phyloP scores from a whole-genome alignment of 2,888 invertebrate genomes.

The Drosophila setosimentum region DNA sequence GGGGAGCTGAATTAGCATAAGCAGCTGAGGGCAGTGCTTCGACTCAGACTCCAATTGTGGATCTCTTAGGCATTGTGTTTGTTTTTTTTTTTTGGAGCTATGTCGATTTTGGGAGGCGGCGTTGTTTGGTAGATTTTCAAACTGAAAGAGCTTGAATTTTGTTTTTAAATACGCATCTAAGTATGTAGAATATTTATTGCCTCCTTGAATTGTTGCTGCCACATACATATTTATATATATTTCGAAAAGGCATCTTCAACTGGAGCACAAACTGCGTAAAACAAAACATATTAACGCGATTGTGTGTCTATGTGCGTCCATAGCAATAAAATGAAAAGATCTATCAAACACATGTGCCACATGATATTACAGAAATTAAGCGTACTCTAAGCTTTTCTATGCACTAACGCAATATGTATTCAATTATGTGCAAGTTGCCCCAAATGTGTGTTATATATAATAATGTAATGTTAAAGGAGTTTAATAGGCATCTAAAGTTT shows the following conservation, averaged over 20 bases:
- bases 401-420: neutral
- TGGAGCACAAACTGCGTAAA: conserved; percentile 30
- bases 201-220: conserved; percentile 5
- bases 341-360: conserved; percentile 16
- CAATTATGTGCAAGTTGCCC: neutral
- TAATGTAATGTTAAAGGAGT: neutral
- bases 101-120: conserved; percentile 8
- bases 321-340: conserved; percentile 9
- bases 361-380: conserved; percentile 8
- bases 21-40: conserved; percentile 60
- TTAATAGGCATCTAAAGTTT: neutral
- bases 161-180: conserved; percentile 33
- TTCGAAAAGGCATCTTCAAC: conserved; percentile 20
- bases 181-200: conserved; percentile 44
- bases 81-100: conserved; percentile 30
- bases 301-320: conserved; percentile 29
- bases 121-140: conserved; percentile 35
- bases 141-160: conserved; percentile 56
- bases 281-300: conserved; percentile 20
- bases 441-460: neutral
- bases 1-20: conserved; percentile 68
- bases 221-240: neutral
- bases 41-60: conserved; percentile 15
- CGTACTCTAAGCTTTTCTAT: neutral
- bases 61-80: conserved; percentile 44